phyloP scores from a whole-genome alignment of 2,797 vertebrate genomes.

The Thripadectes ignobilis region DNA sequence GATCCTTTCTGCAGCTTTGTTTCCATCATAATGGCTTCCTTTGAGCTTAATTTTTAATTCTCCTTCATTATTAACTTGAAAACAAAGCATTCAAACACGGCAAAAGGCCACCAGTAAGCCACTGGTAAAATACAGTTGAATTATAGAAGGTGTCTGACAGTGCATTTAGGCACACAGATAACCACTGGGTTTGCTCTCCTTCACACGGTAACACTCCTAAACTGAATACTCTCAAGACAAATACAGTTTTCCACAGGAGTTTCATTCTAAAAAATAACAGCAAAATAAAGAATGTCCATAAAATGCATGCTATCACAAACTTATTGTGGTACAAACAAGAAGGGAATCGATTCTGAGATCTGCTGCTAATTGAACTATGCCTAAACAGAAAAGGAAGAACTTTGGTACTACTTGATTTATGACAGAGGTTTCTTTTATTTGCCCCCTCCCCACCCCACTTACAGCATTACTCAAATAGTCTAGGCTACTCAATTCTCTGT shows the following conservation, averaged over 20 bases:
- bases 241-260: not conserved
- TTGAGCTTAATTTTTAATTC: not conserved
- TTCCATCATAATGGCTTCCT: not conserved
- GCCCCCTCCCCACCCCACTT: not conserved
- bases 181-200: not conserved
- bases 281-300: not conserved
- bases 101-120: not conserved
- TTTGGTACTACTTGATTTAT: constrained; percentile 53
- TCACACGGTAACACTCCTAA: not conserved
- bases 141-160: not conserved
- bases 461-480: constrained; percentile 71
- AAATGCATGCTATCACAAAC: not conserved
- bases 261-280: not conserved
- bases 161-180: not conserved
- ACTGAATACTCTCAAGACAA: not conserved
- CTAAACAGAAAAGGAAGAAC: constrained; percentile 59
- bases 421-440: constrained; percentile 55
- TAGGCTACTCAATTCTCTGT: constrained; percentile 78
- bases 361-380: constrained; percentile 44
- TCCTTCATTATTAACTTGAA: not conserved
- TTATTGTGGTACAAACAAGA: not conserved
- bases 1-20: not conserved
- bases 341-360: not conserved
- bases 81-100: not conserved
- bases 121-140: not conserved